phyloP scores from a whole-genome alignment of 2,888 invertebrate species.

The Caenorhabditis sinica region DNA sequence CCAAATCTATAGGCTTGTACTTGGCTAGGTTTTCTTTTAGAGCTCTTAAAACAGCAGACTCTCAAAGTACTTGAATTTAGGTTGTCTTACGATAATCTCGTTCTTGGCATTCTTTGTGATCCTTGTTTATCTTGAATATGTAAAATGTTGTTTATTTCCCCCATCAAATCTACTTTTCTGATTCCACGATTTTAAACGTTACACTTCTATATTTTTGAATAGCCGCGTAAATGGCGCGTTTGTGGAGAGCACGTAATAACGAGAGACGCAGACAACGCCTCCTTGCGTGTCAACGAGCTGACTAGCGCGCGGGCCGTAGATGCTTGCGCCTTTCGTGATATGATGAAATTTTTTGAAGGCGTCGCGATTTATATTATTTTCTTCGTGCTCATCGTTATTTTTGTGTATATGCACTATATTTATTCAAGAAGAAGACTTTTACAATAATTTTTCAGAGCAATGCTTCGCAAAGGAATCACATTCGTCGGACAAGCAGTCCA shows the following conservation, averaged over 20 bases:
- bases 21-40: slow-evolving; percentile 23
- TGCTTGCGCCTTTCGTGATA: slow-evolving; percentile 34
- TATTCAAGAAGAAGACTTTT: neutral
- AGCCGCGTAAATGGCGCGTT: neutral
- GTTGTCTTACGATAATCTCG: neutral
- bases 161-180: neutral
- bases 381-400: neutral
- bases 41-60: neutral
- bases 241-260: neutral
- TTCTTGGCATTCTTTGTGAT: slow-evolving; percentile 12
- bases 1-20: slow-evolving; percentile 31
- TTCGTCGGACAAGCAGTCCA: slow-evolving; percentile 44
- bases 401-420: neutral
- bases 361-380: no score
- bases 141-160: neutral
- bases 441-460: slow-evolving; percentile 26
- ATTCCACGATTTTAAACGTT: neutral
- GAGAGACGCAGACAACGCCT: slow-evolving; percentile 23
- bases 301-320: neutral
- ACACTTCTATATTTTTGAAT: neutral
- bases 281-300: neutral
- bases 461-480: slow-evolving; percentile 52
- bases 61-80: neutral
- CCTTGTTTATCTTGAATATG: neutral
- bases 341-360: slow-evolving; percentile 51